Percentiles rank a stretch among this genome's conserved stretches.
Evolutionary conservation across 2,888 invertebrate species (phyloP).

Genomic region (Chesias legatella): DNA sequence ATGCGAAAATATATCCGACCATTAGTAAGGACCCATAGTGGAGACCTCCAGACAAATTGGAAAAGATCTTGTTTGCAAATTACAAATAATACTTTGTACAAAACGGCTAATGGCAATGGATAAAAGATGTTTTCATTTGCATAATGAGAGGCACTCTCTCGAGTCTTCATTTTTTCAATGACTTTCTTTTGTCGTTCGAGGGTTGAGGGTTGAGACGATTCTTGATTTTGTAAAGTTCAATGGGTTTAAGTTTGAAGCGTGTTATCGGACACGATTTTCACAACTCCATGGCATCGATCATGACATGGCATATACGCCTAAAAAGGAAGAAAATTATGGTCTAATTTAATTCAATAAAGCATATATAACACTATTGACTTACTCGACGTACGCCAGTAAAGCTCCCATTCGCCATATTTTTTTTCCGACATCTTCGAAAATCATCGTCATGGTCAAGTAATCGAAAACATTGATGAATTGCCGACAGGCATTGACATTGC

Average conservation of each 20-base stretch:
- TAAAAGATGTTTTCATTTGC: slow-evolving; percentile 68
- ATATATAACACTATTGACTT: too few species aligned
- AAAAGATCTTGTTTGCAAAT: slow-evolving; percentile 61
- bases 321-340: too few species aligned
- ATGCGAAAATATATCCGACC: slow-evolving; percentile 53
- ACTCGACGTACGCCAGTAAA: too few species aligned
- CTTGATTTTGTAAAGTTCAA: slow-evolving; percentile 44
- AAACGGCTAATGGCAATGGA: slow-evolving; percentile 55
- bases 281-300: too few species aligned
- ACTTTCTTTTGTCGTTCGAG: slow-evolving; percentile 36
- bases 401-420: too few species aligned
- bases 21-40: slow-evolving; percentile 43
- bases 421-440: too few species aligned
- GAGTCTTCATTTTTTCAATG: slow-evolving; percentile 57
- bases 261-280: too few species aligned
- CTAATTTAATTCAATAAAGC: too few species aligned
- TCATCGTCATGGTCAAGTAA: too few species aligned
- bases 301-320: too few species aligned
- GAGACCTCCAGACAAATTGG: slow-evolving; percentile 54
- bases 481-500: too few species aligned
- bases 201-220: slow-evolving; percentile 32
- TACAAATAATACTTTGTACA: slow-evolving; percentile 61
- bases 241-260: slow-evolving; percentile 28
- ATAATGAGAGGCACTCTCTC: slow-evolving; percentile 59
- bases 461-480: too few species aligned